Evolutionary conservation across 2,888 invertebrate species (phyloP), one percentile per base, ranked within the genome.

Genomic region (Heliconius aoede): DNA sequence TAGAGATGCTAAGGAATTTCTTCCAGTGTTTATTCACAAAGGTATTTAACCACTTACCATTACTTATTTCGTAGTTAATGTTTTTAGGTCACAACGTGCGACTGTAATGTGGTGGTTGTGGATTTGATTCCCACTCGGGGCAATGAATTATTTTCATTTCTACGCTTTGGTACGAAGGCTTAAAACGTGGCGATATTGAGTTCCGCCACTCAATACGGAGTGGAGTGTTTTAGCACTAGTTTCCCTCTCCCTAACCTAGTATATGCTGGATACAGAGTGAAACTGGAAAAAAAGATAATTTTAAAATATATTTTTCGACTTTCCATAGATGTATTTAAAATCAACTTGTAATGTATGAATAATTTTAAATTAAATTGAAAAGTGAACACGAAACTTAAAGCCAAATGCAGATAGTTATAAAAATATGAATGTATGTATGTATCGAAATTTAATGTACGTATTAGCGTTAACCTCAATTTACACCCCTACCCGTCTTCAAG

Each of bases 401-500:
- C 60, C 51, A 21, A 46, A 55, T 55, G 46, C 81, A 80, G 80
- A 79, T 85, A 85, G 83, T 85, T 85, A 84, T 82, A 81, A 85
- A 85, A 85, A 84, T 69, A 69, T 51, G 68, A 28, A 69, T 69
- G 30, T 84, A 82, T 86, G 84, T 88, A 85, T 86, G 84, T 88
- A 85, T 86, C 83, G 85, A 86, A 84, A 85, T 84, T 87, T 86
- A 86, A 85, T 87, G 81, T 87, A 85, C 83, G 83, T 86, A 82
- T 83, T 74, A 78, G 67, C 26, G 24, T 74, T 74, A 79, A 76
- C 62, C 73, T 84, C 82, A 83, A 86, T 83, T 83, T 84, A 83
- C 86, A 82, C 83, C 87, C 88, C 86, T 85, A 85, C 89, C 88
- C 87, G 86, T 87, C 89, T 88, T 86, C 82, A 85, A 89, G 89